Percentiles rank a stretch among this genome's conserved stretches.
Conservation (phyloP, 2,797 vertebrate species). For the Mormyrops boulengeri region DNA sequence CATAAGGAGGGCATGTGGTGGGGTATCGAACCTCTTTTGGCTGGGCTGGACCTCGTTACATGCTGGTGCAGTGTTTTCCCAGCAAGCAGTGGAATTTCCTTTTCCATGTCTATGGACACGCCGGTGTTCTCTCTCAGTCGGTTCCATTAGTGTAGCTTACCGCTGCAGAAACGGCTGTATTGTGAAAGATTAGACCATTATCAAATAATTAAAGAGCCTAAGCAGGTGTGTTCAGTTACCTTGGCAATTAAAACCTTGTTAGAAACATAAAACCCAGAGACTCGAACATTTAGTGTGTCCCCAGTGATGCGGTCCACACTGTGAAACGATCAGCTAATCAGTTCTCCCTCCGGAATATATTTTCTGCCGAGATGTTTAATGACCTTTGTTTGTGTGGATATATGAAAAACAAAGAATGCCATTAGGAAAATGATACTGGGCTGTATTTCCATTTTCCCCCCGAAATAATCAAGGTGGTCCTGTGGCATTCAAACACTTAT, state of each 20-base stretch:
- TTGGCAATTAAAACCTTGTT: conserved; percentile 77
- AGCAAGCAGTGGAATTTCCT: conserved; percentile 4
- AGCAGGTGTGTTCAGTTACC: conserved; percentile 66
- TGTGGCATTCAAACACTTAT: conserved; percentile 10
- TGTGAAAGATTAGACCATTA: conserved; percentile 76
- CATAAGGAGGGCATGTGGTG: too few species aligned
- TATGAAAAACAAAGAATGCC: conserved; percentile 32
- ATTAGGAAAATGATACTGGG: conserved; percentile 24
- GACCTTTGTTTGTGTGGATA: conserved; percentile 63
- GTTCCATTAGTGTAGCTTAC: conserved; percentile 70
- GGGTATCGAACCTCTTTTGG: neutral
- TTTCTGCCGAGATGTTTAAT: conserved; percentile 66
- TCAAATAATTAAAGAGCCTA: conserved; percentile 69
- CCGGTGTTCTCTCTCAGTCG: conserved; percentile 44
- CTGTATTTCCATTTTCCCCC: conserved; percentile 3
- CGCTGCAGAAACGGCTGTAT: conserved; percentile 64
- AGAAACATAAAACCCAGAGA: conserved; percentile 53
- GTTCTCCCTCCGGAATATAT: conserved; percentile 69
- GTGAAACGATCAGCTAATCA: conserved; percentile 81
- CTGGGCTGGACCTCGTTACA: neutral
- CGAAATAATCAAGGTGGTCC: conserved; percentile 21
- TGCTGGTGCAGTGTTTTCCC: neutral
- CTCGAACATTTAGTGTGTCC: conserved; percentile 54
- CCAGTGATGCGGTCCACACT: conserved; percentile 78
- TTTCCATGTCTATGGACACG: neutral